Evolutionary conservation across 2,888 invertebrate genomes (phyloP), one percentile per base, ranked within the genome.

Genomic region (Punctoribates punctum): DNA sequence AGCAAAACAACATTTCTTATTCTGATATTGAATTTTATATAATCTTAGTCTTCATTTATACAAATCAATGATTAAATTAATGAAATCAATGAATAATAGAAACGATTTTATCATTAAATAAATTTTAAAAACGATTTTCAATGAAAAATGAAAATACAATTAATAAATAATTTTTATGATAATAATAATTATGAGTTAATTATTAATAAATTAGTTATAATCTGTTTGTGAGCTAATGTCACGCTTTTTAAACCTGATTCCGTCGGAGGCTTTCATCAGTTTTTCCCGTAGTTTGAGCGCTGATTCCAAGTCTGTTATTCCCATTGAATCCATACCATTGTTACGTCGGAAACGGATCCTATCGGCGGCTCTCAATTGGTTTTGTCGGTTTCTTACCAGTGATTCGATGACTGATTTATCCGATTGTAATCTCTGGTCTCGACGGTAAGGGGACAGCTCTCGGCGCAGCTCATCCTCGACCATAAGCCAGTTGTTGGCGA

Each of bases 261-360:
- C 70, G 34, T 70, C 70, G 20, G 70, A 70, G n/a, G 70, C 70
- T 23, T 42, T 38, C 70, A 70, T 70, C n/a, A 70, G 46, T 46
- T 70, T 70, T 23, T 70, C 70, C 23, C 70, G 42, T 6, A 70
- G 46, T 42, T 46, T 70, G n/a, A 70, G 38, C 27, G 46, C 70
- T 70, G 70, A 42, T 13, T 70, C 70, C 23, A 70, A 42, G 11
- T 70, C 70, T 1, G 20, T 20, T 70, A n/a, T 17, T 17, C 42
- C 46, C n/a, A 42, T 9, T 15, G 42, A 42, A 1, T 42, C 46
- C 42, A 38, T 23, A 42, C 46, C 70, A 23, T 70, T 70, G 5
- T 70, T 70, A 5, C 70, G 15, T 9, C 70, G 2, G 23, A 70
- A 70, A 0, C 70, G 38, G n/a, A 70, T 70, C 46, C 70, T 70